phyloP scores from a whole-genome alignment of 2,113 vertebrate genomes.

The Plotosus lineatus region DNA sequence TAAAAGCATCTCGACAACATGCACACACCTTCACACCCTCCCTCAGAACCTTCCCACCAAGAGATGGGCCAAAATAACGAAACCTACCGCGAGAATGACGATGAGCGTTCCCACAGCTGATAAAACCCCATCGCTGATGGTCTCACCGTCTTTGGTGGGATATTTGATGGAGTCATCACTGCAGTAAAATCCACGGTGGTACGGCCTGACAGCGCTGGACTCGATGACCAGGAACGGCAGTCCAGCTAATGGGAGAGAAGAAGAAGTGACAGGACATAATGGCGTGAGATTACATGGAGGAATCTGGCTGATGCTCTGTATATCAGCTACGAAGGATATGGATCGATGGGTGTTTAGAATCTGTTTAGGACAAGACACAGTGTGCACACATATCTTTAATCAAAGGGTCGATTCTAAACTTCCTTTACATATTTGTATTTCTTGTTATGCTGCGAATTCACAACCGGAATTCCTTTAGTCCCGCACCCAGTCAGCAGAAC shows the following conservation, averaged over 20 bases:
- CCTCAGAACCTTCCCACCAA: neutral
- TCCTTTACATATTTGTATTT: no score
- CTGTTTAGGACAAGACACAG: neutral
- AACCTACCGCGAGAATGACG: conserved; percentile 88
- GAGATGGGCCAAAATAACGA: neutral
- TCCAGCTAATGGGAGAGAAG: conserved; percentile 74
- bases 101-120: conserved; percentile 91
- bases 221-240: conserved; percentile 96
- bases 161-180: conserved; percentile 92
- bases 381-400: neutral
- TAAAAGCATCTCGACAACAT: neutral
- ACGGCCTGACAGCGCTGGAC: conserved; percentile 85
- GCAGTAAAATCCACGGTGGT: conserved; percentile 93
- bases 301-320: neutral
- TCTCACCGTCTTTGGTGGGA: conserved; percentile 87
- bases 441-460: no score
- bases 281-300: neutral
- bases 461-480: neutral
- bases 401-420: no score
- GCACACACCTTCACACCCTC: neutral
- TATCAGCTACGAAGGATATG: neutral
- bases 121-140: conserved; percentile 91
- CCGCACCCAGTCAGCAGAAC: neutral
- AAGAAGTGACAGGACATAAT: conserved; percentile 2
- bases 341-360: neutral